phyloP scores from a whole-genome alignment of 2,113 vertebrate genomes.

The Alectura lathami region DNA sequence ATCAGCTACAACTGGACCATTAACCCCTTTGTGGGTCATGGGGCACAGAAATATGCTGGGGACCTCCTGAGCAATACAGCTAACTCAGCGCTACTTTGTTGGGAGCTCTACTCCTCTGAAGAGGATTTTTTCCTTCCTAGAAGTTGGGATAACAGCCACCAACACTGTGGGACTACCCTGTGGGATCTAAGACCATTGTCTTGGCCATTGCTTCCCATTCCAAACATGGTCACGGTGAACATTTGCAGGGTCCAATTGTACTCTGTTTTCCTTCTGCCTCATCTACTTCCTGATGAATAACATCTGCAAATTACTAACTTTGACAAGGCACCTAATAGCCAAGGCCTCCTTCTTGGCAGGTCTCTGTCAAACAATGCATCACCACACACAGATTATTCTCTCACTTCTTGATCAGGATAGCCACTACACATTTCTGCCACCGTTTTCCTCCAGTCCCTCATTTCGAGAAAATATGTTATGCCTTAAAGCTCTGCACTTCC shows the following conservation, averaged over 20 bases:
- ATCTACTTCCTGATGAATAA: neutral
- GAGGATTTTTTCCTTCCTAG: neutral
- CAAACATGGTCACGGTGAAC: neutral
- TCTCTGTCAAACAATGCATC: neutral
- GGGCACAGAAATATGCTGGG: neutral
- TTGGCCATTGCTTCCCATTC: neutral
- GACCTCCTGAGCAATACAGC: neutral
- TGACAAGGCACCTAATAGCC: neutral
- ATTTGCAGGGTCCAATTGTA: neutral
- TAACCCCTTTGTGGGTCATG: neutral
- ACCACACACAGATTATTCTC: fast-evolving
- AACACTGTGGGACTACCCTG: neutral
- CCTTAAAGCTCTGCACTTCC: neutral
- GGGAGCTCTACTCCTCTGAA: neutral
- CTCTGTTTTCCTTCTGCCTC: neutral
- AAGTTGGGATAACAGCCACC: neutral
- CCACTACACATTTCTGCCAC: neutral
- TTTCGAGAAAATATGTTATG: neutral
- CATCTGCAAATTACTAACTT: neutral
- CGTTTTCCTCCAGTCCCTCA: neutral
- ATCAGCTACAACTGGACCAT: neutral
- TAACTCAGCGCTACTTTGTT: neutral
- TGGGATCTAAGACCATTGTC: neutral
- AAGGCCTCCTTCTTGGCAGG: neutral
- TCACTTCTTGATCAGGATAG: neutral